Evolutionary conservation across 1,140 invertebrate species (phyloP), one percentile per base, ranked within the genome.

Genomic region (Tetramorium simillimum): DNA sequence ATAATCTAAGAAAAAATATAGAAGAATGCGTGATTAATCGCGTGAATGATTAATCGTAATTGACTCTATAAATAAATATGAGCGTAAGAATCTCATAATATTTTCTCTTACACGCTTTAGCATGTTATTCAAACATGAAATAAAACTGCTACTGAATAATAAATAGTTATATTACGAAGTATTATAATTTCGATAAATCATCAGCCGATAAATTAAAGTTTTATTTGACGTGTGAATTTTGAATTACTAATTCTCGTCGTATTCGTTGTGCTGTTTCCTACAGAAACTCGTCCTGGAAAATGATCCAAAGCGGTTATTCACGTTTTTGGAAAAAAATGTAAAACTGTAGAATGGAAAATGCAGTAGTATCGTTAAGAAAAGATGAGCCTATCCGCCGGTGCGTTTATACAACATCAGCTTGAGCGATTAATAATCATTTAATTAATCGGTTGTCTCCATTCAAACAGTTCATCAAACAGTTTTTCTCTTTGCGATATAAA

Each of bases 31-130:
- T 40, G 53, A 76, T 10, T 62, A 63, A 77, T 62, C 43, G 70
- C 10, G 51, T 3, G 18, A 73, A 72, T 21, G 33, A 72, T 16
- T 18, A 73, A 51, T 77, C n/a, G 51, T 14, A 43, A 46, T 78
- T 40, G 12, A 62, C 18, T 65, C 6, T n/a, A 78, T 49, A 78
- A 78, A 78, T 78, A 65, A 65, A 78, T 77, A 40, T 65, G 18
- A 62, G 5, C 16, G 40, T n/a, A 78, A 53, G 16, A 63, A 63
- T 78, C 16, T 46, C 18, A n/a, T 24, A n/a, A 21, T 78, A 33
- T 37, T 75, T 76, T 46, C 40, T 46, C 12, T 78, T 5, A 33
- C 10, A 16, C 24, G 37, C 0, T 62, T 77, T 37, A 62, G 10
- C 56, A 43, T 18, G 24, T 60, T 76, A 12, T 24, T 76, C 7